These are phyloP conservation scores for Ptilodon capucinus DNA, from an alignment of 2,888 invertebrate species.

Conservation along the genomic window DNA sequence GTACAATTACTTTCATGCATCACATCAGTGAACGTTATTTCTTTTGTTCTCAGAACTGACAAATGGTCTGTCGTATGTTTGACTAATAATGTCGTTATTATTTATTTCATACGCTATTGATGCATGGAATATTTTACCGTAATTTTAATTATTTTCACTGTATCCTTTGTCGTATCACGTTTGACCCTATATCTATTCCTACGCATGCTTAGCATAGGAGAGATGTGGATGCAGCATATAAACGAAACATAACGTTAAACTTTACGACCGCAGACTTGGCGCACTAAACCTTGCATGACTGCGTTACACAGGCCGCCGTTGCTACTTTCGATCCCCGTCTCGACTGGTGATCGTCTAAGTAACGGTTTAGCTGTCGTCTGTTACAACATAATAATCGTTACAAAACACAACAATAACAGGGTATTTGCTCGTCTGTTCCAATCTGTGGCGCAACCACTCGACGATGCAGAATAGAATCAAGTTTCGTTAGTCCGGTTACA, in stretches of 20 bases:
- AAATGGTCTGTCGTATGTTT: neutral
- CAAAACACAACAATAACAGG: slow-evolving; percentile 16
- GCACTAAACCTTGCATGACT: neutral
- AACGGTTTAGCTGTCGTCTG: slow-evolving; percentile 12
- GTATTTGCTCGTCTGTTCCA: slow-evolving; percentile 19
- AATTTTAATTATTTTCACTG: neutral
- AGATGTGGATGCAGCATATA: neutral
- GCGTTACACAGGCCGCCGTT: neutral
- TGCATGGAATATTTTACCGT: neutral
- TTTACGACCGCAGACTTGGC: neutral
- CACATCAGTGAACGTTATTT: neutral
- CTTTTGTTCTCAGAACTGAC: slow-evolving; percentile 1
- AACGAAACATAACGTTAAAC: neutral
- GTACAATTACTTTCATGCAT: too few relatives aligned
- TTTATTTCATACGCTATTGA: neutral
- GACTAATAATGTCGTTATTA: neutral
- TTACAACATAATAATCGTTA: slow-evolving; percentile 29
- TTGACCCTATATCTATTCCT: neutral
- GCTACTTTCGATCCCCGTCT: neutral
- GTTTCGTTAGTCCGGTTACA: slow-evolving; percentile 17
- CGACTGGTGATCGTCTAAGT: slow-evolving; percentile 6
- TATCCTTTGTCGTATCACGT: neutral
- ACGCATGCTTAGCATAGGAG: neutral
- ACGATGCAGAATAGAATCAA: slow-evolving; percentile 22
- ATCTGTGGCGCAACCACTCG: slow-evolving; percentile 27